Evolutionary conservation across 2,797 vertebrate genomes (phyloP).

Genomic region (Corythornis leucogaster): DNA sequence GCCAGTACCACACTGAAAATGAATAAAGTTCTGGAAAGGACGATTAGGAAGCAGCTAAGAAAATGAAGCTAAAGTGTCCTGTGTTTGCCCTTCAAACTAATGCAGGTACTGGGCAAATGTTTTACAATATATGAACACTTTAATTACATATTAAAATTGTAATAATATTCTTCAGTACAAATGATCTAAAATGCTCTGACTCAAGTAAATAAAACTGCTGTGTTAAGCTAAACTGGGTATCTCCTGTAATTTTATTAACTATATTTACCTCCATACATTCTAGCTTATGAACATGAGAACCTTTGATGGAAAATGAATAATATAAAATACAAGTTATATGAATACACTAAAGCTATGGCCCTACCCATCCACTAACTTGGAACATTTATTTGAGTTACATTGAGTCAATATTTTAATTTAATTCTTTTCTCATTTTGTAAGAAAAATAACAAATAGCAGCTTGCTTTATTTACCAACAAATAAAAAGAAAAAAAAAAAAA

Average conservation of each 20-base stretch:
- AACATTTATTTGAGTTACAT: neutral
- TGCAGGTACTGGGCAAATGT: neutral
- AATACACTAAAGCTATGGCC: neutral
- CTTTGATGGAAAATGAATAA: neutral
- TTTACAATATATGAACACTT: neutral
- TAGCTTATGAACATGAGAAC: neutral
- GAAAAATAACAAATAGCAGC: neutral
- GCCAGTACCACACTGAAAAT: neutral
- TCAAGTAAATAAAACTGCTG: conserved; percentile 11
- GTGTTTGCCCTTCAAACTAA: conserved; percentile 11
- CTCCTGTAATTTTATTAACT: conserved; percentile 24
- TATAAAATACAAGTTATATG: neutral
- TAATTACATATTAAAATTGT: neutral
- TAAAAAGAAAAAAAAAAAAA: neutral
- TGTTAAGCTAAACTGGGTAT: conserved; percentile 10
- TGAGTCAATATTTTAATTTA: neutral
- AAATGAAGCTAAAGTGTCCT: neutral
- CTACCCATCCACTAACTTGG: neutral
- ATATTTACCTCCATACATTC: neutral
- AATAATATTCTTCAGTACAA: conserved; percentile 6
- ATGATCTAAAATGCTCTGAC: neutral
- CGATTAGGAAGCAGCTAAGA: neutral
- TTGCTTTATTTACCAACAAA: neutral
- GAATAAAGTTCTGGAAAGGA: neutral
- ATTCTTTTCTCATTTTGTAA: neutral